Evolutionary conservation across 2,113 vertebrate species (phyloP).

Genomic region (Corythornis vintsioides): DNA sequence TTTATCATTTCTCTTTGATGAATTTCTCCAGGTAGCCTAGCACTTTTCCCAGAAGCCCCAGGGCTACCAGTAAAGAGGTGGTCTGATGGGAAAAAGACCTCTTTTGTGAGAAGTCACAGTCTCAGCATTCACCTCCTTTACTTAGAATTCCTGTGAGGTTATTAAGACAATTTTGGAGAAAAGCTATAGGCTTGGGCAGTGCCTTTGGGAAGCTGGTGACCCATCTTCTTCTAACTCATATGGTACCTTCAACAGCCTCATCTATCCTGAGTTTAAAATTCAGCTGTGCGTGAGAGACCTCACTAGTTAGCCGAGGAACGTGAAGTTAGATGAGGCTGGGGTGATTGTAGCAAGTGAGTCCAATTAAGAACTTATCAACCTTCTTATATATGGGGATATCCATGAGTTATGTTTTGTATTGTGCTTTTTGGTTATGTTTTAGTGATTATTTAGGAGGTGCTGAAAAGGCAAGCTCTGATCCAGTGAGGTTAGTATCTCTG

Average conservation of each 20-base stretch:
- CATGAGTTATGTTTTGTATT: not conserved
- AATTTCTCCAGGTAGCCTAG: not conserved
- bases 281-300: not conserved
- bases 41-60: not conserved
- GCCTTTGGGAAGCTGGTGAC: not conserved
- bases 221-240: not conserved
- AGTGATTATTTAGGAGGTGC: not conserved
- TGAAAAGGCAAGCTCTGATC: not conserved
- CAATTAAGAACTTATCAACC: not conserved
- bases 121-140: not conserved
- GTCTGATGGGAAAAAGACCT: not conserved
- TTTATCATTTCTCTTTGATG: not conserved
- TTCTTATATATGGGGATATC: not conserved
- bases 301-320: not conserved
- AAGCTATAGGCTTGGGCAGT: not conserved
- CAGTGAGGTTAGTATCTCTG: not conserved
- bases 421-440: not conserved
- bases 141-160: not conserved
- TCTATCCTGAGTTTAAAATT: not conserved
- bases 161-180: not conserved
- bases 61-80: not conserved
- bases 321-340: not conserved
- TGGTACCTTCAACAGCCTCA: not conserved
- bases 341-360: not conserved
- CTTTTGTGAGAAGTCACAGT: not conserved